Evolutionary conservation across 2,797 vertebrate genomes (phyloP), one percentile per base, ranked within the genome.

Genomic region (Lepidocolaptes lacrymiger): DNA sequence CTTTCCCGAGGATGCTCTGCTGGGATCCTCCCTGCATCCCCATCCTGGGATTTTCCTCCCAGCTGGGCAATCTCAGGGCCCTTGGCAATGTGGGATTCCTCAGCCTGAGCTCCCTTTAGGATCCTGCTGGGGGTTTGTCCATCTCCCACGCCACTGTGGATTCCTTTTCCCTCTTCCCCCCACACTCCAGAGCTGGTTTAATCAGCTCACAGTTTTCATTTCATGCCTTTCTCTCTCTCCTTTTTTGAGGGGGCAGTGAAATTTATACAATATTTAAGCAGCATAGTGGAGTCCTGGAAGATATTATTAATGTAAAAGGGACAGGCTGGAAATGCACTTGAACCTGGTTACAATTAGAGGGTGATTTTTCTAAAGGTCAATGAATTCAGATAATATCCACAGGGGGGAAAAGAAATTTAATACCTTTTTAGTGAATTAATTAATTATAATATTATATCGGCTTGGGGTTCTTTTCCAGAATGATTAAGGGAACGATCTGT

Each of bases 391-490:
- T 99, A 98, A 99, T 99, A 99, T 99, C 99, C 99, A 99, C 98
- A 99, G 98, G 99, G 98, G 99, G 99, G 98, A 98, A 97, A 98
- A 98, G 98, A 98, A 99, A 99, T 99, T 99, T 99, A 99, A 99
- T 99, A 99, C 99, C 98, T 99, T 98, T 99, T 99, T 99, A 98
- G 99, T 98, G 99, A 99, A 99, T 99, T 99, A 99, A 99, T 99
- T 99, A 99, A 99, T 99, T 99, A 99, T 99, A 99, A 99, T 99
- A 99, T 99, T 99, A 99, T 99, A 99, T 98, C 98, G 97, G 98
- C 99, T 99, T 98, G 98, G 98, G 99, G 98, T 98, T 98, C 98
- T 98, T 99, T 99, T 99, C 98, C 98, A 99, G 98, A 98, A 99
- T 99, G 99, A 99, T 99, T 99, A 99, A 99, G 98, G 98, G 98